Evolutionary conservation across 1,140 invertebrate species (phyloP).

Genomic region (Hyphantria cunea): DNA sequence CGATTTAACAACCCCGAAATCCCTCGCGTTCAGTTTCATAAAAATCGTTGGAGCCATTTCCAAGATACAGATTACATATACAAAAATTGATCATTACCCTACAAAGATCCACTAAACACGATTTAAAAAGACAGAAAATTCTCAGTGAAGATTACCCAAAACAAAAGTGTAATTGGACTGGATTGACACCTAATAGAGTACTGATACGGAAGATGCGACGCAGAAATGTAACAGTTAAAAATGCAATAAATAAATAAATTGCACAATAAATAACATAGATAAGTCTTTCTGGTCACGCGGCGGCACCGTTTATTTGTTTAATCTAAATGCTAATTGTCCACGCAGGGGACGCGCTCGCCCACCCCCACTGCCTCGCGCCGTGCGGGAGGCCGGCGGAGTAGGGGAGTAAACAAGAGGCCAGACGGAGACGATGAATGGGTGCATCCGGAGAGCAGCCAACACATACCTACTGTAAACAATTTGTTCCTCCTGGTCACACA

Average conservation of each 20-base stretch:
- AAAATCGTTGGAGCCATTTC: too few species aligned
- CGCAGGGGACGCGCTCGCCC: conserved; percentile 15
- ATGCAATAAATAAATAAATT: conserved; percentile 47
- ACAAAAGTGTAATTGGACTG: too few species aligned
- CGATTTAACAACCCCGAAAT: too few species aligned
- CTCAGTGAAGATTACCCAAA: too few species aligned
- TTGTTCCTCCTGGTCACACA: not conserved
- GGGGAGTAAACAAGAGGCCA: conserved; percentile 4
- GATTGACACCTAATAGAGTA: too few species aligned
- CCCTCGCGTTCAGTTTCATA: too few species aligned
- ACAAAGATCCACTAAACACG: too few species aligned
- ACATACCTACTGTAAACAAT: conserved; percentile 22
- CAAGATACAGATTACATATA: too few species aligned
- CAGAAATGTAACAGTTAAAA: conserved; percentile 22
- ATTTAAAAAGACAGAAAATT: not conserved
- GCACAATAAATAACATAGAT: conserved; percentile 47
- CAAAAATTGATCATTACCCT: too few species aligned
- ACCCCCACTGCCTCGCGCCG: not conserved
- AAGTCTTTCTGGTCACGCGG: conserved; percentile 47
- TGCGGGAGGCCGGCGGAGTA: not conserved
- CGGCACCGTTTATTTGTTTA: conserved; percentile 56
- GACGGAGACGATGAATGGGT: conserved; percentile 24
- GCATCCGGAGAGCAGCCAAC: conserved; percentile 9
- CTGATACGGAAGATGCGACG: not conserved
- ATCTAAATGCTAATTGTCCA: conserved; percentile 59